Conservation (phyloP, 2,797 vertebrate species). For the Fistularia commersonii region DNA sequence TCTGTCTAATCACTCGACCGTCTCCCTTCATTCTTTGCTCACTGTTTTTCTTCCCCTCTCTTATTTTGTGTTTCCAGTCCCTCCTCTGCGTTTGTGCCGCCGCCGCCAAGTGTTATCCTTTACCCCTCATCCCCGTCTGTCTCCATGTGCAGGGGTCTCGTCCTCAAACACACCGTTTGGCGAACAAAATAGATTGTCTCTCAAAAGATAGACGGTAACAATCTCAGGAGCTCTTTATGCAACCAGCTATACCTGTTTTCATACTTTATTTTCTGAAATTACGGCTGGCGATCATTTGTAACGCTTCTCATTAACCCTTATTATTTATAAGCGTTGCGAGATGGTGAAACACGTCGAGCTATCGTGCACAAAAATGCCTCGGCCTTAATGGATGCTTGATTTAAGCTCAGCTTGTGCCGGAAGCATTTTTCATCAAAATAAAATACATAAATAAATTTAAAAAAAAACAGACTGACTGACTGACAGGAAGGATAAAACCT, state of each 20-base stretch:
- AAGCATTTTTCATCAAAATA: not conserved
- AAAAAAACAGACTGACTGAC: no score
- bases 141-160: slow-evolving; percentile 52
- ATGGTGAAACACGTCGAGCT: not conserved
- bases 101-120: slow-evolving; percentile 49
- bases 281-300: not conserved
- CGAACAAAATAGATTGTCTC: slow-evolving; percentile 58
- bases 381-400: not conserved
- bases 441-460: no score
- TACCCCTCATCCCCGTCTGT: slow-evolving; percentile 60
- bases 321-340: not conserved
- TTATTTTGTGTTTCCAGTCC: slow-evolving; percentile 33
- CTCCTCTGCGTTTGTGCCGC: slow-evolving; percentile 52
- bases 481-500: no score
- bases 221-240: slow-evolving; percentile 51
- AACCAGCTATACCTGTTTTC: slow-evolving; percentile 36
- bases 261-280: slow-evolving; percentile 15
- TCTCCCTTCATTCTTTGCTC: slow-evolving; percentile 41
- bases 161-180: slow-evolving; percentile 51
- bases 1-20: slow-evolving; percentile 53
- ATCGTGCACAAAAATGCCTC: no score
- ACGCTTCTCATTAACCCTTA: slow-evolving; percentile 1
- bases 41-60: slow-evolving; percentile 41
- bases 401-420: not conserved
- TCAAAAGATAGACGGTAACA: slow-evolving; percentile 41